Evolutionary conservation across 2,113 vertebrate species (phyloP).

Genomic region (Festucalex cinctus): DNA sequence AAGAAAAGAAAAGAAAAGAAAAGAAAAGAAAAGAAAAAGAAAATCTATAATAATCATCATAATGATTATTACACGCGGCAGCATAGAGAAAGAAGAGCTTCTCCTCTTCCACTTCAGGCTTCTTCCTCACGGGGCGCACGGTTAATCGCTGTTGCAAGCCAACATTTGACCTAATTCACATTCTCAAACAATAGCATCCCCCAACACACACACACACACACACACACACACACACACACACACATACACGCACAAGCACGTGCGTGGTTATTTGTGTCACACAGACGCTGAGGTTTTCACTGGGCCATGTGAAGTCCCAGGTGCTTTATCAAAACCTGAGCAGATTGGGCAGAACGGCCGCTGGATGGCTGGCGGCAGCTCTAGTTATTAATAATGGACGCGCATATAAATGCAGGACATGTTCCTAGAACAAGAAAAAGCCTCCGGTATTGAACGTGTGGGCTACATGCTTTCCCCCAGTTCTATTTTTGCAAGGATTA

Average conservation of each 20-base stretch:
- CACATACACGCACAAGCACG: constrained; percentile 33
- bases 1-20: no score
- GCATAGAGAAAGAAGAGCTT: constrained; percentile 35
- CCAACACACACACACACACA: constrained; percentile 15
- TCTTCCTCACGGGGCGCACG: constrained; percentile 58
- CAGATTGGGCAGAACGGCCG: constrained; percentile 51
- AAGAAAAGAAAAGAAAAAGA: neutral
- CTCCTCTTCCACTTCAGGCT: constrained; percentile 30
- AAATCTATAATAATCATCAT: neutral
- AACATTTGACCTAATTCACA: constrained; percentile 75
- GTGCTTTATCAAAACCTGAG: constrained; percentile 66
- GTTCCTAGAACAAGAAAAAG: constrained; percentile 43
- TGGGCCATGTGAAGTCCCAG: constrained; percentile 62
- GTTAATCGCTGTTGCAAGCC: constrained; percentile 70
- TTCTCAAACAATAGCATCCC: constrained; percentile 65
- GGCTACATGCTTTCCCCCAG: constrained; percentile 15
- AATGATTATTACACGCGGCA: constrained; percentile 1
- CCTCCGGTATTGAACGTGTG: constrained; percentile 9
- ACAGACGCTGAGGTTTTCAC: constrained; percentile 50
- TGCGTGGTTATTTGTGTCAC: constrained; percentile 59
- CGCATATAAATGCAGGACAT: constrained; percentile 30
- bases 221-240: constrained; percentile 36
- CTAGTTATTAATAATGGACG: constrained; percentile 45
- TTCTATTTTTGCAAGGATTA: constrained; percentile 27
- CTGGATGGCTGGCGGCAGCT: constrained; percentile 28